phyloP scores from a whole-genome alignment of 2,797 vertebrate species.

The Phalloptychus januarius region DNA sequence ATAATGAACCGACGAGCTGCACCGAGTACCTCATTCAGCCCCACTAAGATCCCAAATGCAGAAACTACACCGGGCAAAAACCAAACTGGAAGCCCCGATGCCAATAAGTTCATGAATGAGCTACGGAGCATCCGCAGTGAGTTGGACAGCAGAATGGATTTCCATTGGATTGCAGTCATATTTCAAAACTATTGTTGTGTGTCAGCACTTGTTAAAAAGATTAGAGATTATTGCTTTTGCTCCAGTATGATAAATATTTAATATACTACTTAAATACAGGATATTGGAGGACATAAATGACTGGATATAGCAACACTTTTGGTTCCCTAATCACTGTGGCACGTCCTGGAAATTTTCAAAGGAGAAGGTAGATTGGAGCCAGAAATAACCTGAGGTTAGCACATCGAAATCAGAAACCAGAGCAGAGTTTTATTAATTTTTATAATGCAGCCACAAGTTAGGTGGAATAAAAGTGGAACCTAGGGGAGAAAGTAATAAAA shows the following conservation, averaged over 20 bases:
- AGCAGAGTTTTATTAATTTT: neutral
- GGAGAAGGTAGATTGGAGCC: neutral
- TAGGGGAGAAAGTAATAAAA: neutral
- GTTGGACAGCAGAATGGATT: constrained; percentile 28
- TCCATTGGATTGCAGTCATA: neutral
- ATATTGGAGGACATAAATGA: neutral
- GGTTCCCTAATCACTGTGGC: neutral
- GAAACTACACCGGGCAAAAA: constrained; percentile 37
- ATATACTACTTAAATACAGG: neutral
- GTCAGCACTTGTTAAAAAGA: neutral
- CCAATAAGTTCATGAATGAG: constrained; percentile 76
- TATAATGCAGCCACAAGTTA: neutral
- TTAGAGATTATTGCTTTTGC: neutral
- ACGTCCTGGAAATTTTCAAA: neutral
- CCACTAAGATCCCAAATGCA: constrained; percentile 37
- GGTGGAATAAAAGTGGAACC: neutral
- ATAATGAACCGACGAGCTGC: constrained; percentile 58
- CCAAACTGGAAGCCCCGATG: constrained; percentile 45
- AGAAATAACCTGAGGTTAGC: neutral
- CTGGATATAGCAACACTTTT: neutral
- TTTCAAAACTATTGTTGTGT: neutral
- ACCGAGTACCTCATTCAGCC: constrained; percentile 19
- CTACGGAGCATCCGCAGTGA: constrained; percentile 71
- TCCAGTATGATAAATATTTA: neutral
- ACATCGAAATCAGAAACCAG: neutral